Evolutionary conservation across 2,888 invertebrate species (phyloP), one percentile per base, ranked within the genome.

Genomic region (Drosophila lacicola): DNA sequence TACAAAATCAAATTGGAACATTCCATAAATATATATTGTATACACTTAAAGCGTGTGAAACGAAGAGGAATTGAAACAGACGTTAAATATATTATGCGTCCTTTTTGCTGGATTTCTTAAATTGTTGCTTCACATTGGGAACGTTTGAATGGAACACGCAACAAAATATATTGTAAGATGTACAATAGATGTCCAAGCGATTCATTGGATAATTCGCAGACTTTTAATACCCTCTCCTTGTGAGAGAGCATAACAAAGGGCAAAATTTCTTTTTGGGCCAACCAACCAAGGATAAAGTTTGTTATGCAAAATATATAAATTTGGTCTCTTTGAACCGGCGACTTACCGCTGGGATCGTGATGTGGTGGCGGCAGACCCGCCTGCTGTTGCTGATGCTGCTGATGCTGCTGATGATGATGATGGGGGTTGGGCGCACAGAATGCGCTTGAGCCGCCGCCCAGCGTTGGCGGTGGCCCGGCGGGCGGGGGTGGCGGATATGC

Each of bases 361-460:
- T 86, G 89, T 9, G 72, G 82, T 5, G 70, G 80, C 45, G 47
- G 73, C 34, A 50, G 65, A 14, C 19, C 45, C 62, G 29, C 49
- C 39, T 60, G 78, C 50, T 70, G 70, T 5, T 50, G 62, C 39
- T 53, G 64, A 33, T 74, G 80, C 42, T 81, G 78, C 14, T 90
- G 90, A 21, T 91, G 91, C 42, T 81, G 78, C 14, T 90, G 90
- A 21, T 91, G 91, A 42, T 91, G 91, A 68, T 90, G 90, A 72
- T 90, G 89, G 14, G 88, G 80, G 74, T 90, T 92, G 39, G 92
- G 92, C 14, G 92, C 91, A 88, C 92, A 92, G 64, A 92, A 92
- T 37, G 92, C 92, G 73, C 92, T 92, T 11, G 92, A 88, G 4
- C 91, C 91, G 29, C 91, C 86, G 45, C 91, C 91, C 64, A 91